Conservation (phyloP, 2,797 vertebrate genomes). For the Lepus townsendii region DNA sequence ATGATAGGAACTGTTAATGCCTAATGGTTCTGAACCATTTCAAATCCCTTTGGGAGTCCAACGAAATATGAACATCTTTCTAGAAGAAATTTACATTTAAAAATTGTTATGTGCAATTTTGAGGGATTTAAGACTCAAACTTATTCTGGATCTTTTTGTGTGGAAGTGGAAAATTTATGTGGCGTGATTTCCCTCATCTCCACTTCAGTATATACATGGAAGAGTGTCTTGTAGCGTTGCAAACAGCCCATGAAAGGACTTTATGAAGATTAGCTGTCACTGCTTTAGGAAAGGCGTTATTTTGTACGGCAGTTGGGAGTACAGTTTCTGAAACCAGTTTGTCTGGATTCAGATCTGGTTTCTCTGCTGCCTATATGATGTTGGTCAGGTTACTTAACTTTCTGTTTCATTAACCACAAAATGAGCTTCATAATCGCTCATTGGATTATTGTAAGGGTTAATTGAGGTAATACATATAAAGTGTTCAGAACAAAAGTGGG, state of each 20-base stretch:
- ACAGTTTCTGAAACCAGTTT: constrained; percentile 22
- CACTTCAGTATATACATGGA: not conserved
- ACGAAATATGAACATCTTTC: not conserved
- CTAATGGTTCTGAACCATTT: not conserved
- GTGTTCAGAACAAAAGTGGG: not conserved
- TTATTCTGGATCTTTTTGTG: constrained; percentile 23
- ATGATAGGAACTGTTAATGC: not conserved
- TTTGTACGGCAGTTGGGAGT: not conserved
- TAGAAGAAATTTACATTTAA: constrained; percentile 5
- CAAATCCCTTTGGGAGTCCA: constrained; percentile 18
- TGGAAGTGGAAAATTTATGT: constrained; percentile 8
- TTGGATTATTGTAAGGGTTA: not conserved
- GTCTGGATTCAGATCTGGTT: constrained; percentile 19
- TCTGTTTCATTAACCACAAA: constrained; percentile 23
- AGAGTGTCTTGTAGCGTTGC: constrained; percentile 7
- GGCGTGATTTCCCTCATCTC: not conserved
- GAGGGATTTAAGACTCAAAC: constrained; percentile 10
- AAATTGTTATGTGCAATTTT: not conserved
- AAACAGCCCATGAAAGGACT: not conserved
- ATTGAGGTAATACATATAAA: constrained; percentile 43
- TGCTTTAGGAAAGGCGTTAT: constrained; percentile 12
- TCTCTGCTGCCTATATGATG: not conserved
- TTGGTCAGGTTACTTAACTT: constrained; percentile 8
- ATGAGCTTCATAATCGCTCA: not conserved
- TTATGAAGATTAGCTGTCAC: not conserved